A percentile compares a stretch with the other conserved stretches of the same genome.
phyloP scores from a whole-genome alignment of 2,888 invertebrate species.

The Brachynemurus nebulosus region DNA sequence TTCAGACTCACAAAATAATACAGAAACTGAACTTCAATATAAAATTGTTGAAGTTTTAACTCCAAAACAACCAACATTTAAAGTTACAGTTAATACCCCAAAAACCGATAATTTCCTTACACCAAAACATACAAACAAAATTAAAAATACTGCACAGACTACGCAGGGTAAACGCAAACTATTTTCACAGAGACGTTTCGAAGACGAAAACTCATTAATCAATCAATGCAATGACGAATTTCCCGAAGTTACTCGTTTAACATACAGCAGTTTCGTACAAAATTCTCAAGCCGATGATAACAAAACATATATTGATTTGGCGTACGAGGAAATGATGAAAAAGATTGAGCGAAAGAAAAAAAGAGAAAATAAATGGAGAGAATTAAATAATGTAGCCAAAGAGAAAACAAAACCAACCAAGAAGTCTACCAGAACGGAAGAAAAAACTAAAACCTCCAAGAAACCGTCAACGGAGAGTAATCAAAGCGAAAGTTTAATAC shows the following conservation, averaged over 20 bases:
- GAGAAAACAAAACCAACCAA: too few species aligned
- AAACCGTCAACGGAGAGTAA: neutral
- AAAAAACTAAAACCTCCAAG: too few species aligned
- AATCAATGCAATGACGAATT: neutral
- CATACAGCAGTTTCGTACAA: neutral
- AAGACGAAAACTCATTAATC: neutral
- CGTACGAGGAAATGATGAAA: neutral
- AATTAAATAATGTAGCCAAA: too few species aligned
- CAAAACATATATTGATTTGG: neutral
- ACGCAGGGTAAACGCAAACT: neutral
- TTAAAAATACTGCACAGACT: neutral
- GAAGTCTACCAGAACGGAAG: too few species aligned
- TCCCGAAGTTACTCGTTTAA: neutral
- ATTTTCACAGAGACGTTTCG: neutral
- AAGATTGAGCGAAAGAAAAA: neutral
- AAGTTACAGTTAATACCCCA: too few species aligned
- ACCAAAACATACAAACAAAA: neutral
- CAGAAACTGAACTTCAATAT: too few species aligned
- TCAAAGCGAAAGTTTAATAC: neutral
- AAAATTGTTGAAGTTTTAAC: too few species aligned
- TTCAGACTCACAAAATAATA: too few species aligned
- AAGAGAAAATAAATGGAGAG: neutral
- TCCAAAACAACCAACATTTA: too few species aligned
- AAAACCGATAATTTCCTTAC: too few species aligned
- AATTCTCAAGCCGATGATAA: neutral